A percentile compares a stretch with the other conserved stretches of the same genome.
phyloP scores from a whole-genome alignment of 1,140 invertebrate genomes.

The Dolichoris vasculosae region DNA sequence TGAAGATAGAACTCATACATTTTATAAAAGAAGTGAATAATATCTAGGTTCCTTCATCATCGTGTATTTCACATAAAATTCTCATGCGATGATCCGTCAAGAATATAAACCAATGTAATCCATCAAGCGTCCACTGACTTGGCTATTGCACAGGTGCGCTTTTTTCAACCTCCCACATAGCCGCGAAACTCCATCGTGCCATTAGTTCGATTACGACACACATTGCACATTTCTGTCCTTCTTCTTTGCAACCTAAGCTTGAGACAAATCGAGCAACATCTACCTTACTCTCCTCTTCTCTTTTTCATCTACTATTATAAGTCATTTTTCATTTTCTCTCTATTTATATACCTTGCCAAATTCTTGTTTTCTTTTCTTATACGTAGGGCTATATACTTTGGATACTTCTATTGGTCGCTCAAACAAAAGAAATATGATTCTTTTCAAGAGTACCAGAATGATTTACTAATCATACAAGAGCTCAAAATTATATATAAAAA shows the following conservation, averaged over 20 bases:
- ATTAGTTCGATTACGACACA: constrained; percentile 23
- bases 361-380: neutral
- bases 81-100: constrained; percentile 69
- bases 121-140: constrained; percentile 63
- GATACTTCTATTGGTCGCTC: neutral
- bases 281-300: neutral
- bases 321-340: constrained; percentile 34
- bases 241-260: neutral
- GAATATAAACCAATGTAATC: constrained; percentile 69
- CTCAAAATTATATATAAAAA: too few relatives aligned
- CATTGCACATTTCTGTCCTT: neutral
- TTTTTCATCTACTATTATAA: neutral
- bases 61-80: neutral
- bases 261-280: neutral
- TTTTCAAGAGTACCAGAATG: too few relatives aligned
- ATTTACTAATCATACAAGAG: too few relatives aligned
- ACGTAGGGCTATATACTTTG: neutral
- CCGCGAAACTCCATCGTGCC: neutral
- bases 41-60: neutral
- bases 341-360: neutral
- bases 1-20: neutral
- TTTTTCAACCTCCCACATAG: too few relatives aligned
- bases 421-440: too few relatives aligned
- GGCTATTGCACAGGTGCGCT: constrained; percentile 33
- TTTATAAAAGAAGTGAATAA: neutral